Evolutionary conservation across 2,888 invertebrate genomes (phyloP).

Genomic region (Ischnura elegans): DNA sequence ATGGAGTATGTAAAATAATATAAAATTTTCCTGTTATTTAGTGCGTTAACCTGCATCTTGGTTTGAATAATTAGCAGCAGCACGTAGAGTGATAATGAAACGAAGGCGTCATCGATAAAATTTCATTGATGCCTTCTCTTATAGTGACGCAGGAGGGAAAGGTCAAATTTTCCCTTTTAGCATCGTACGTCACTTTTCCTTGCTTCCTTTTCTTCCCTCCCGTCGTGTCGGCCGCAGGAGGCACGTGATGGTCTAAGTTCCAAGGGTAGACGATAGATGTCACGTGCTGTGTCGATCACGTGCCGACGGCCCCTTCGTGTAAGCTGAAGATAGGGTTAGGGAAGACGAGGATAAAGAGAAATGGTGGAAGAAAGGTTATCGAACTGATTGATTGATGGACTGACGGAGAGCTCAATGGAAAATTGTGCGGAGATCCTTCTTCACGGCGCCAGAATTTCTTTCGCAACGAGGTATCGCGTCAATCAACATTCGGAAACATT

Average conservation of each 20-base stretch:
- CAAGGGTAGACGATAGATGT: background rate
- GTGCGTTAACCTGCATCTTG: no score
- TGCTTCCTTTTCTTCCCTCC: no score
- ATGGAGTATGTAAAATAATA: no score
- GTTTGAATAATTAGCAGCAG: no score
- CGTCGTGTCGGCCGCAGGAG: background rate
- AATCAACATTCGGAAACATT: background rate
- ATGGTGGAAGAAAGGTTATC: background rate
- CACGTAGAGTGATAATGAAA: no score
- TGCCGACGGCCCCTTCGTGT: background rate
- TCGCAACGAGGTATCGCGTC: background rate
- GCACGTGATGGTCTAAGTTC: constrained; percentile 19
- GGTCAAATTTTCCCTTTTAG: no score
- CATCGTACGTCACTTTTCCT: no score
- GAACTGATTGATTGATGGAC: background rate
- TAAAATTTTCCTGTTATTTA: no score
- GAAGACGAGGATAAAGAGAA: background rate
- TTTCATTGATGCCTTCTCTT: no score
- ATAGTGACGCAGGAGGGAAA: no score
- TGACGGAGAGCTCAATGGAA: background rate
- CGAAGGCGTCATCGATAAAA: no score
- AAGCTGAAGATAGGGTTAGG: background rate
- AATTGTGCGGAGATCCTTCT: background rate
- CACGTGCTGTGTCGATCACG: constrained; percentile 51
- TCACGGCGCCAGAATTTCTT: background rate